These are phyloP conservation scores for Phrixothrix hirtus DNA, from an alignment of 2,888 invertebrate genomes.

Conservation along the genomic window DNA sequence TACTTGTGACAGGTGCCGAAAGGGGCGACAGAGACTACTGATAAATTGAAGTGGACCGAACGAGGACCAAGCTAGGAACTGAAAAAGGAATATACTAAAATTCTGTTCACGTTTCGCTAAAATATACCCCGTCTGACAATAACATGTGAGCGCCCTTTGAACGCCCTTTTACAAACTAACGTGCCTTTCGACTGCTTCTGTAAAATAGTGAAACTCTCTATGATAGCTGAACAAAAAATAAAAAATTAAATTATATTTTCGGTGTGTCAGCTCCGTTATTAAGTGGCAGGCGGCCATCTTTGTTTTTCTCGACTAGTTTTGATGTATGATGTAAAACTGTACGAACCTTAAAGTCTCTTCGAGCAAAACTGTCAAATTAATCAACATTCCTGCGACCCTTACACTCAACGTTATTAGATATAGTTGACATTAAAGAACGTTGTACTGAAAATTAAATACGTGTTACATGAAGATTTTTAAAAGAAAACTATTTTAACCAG, in stretches of 20 bases:
- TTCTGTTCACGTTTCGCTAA: slow-evolving; percentile 53
- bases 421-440: slow-evolving; percentile 36
- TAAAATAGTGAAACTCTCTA: slow-evolving; percentile 30
- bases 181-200: slow-evolving; percentile 20
- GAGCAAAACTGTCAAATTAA: slow-evolving; percentile 50
- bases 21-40: slow-evolving; percentile 51
- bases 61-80: slow-evolving; percentile 35
- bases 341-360: slow-evolving; percentile 46
- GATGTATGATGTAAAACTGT: slow-evolving; percentile 50
- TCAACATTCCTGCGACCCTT: slow-evolving; percentile 46
- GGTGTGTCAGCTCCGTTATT: slow-evolving; percentile 53
- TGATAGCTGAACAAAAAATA: slow-evolving; percentile 44
- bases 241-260: slow-evolving; percentile 54
- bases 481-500: not conserved
- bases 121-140: slow-evolving; percentile 48
- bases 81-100: slow-evolving; percentile 41
- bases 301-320: slow-evolving; percentile 47
- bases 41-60: slow-evolving; percentile 53
- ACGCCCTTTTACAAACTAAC: slow-evolving; percentile 14
- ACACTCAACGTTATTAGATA: slow-evolving; percentile 46
- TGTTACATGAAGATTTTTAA: slow-evolving; percentile 3
- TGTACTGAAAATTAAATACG: slow-evolving; percentile 22
- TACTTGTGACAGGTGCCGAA: slow-evolving; percentile 53
- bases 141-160: slow-evolving; percentile 28
- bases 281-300: slow-evolving; percentile 50